Evolutionary conservation across 2,797 vertebrate species (phyloP).

Genomic region (Chaenodraco wilsoni): DNA sequence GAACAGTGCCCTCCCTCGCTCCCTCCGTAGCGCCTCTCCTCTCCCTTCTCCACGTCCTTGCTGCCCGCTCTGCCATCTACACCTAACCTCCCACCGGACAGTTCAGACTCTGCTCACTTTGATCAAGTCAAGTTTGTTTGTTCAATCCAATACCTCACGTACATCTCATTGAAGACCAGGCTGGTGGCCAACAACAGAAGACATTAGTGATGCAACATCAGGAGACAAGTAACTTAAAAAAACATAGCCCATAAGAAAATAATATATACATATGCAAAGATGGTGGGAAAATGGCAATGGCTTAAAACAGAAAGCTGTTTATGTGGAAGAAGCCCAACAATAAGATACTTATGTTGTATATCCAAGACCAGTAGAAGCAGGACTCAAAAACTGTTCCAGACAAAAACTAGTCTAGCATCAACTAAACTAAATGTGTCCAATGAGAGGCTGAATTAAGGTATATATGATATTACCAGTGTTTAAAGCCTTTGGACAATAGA

Average conservation of each 20-base stretch:
- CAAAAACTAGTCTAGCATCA: neutral
- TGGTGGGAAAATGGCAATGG: neutral
- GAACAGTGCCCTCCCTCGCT: slow-evolving; percentile 43
- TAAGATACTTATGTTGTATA: neutral
- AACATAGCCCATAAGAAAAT: neutral
- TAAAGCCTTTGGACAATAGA: no score
- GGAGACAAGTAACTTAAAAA: neutral
- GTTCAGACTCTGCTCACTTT: slow-evolving; percentile 68
- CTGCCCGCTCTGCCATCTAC: slow-evolving; percentile 43
- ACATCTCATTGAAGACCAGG: neutral
- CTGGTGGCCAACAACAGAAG: neutral
- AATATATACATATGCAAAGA: no score
- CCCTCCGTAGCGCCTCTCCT: slow-evolving; percentile 9
- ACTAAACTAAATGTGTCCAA: no score
- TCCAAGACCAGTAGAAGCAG: neutral
- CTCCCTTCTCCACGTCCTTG: slow-evolving; percentile 1
- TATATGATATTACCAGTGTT: neutral
- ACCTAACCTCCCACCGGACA: slow-evolving; percentile 34
- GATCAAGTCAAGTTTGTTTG: slow-evolving; percentile 48
- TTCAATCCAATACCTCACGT: neutral
- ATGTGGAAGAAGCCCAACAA: neutral
- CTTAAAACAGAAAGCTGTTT: neutral
- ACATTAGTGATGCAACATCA: neutral
- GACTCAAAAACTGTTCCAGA: neutral
- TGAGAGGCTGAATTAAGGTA: neutral